Evolutionary conservation across 2,888 invertebrate genomes (phyloP), one percentile per base, ranked within the genome.

Genomic region (Lochmaea capreae): DNA sequence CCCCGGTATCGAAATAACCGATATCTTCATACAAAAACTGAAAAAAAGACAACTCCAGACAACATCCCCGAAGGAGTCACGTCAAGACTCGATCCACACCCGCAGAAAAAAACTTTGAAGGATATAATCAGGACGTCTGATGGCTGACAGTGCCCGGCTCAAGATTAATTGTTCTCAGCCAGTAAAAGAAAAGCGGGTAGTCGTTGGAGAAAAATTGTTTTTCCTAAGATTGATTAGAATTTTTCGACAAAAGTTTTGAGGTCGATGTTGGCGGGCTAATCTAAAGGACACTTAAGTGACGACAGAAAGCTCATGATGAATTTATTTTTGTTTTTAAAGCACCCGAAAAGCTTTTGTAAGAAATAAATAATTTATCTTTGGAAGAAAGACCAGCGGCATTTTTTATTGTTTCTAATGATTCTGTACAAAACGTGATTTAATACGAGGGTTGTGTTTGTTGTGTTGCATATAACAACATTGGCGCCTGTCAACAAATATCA

Each of bases 81-180:
- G 72, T 67, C 72, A 67, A 22, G 49, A 52, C 68, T 75, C 49
- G 65, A 72, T 72, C 67, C 58, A 57, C 72, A 42, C 46, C 65
- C 33, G 72, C 1, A 33, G 62, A 71, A 68, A 72, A 70, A 75
- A 77, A 77, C 54, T 75, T 66, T 71, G 67, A 70, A 59, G 59
- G 77, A 76, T 65, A 78, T 78, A 79, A 79, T 80, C 80, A 77
- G 77, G 77, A 75, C 77, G 73, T 76, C 70, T 72, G 77, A 77
- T 70, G 78, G 76, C 79, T 81, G 81, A 73, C 77, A 77, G 79
- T 81, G 80, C 78, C 79, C 78, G 79, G 69, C 78, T 76, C 71
- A 75, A 80, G 81, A 81, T 81, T 81, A 80, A 81, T 81, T 78
- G 78, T 78, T 65, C 58, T 10, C 11, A 49, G 54, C 33, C 46